Base-by-base conservation (phyloP, 2,113 vertebrate species). In the Siphamia tubifer region DNA sequence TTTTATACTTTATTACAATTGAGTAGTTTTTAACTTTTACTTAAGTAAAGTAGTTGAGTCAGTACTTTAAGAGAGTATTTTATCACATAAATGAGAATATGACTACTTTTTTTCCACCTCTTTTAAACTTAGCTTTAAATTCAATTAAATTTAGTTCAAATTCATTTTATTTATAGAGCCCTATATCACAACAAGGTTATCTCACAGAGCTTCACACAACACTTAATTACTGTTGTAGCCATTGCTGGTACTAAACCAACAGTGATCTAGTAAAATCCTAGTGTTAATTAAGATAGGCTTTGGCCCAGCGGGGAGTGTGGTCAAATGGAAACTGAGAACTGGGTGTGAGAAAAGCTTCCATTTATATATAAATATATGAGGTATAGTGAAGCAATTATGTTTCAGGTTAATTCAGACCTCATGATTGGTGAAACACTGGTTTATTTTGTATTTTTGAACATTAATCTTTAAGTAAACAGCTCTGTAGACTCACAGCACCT, bases 231-330 rank as follows among this genome's bases (percentile, higher is more conserved):
- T 77, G 63, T 74, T 60, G 61, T 53, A 40, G 35, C 16, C 7
- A 23, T 61, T 38, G 56, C 49, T 70, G 27, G 56, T 71, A 34
- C 56, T 80, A 66, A 77, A 83, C 63, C 64, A 85, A 69, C 56
- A 69, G 44, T 40, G 38, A 69, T 67, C 66, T 77, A 71, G 79
- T 87, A 83, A 87, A 77, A 82, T 69, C 64, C 49, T 24, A 30
- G 54, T 62, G 75, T 83, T 80, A 80, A 87, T 87, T 77, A 83
- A 65, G 66, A 73, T 60, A 65, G 63, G 65, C 65, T 87, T 70
- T 43, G 21, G 45, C 54, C 45, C 78, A 67, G 76, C 48, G 19
- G 84, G 81, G 63, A 55, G 57, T 81, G 61, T 71, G 62, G 72
- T 72, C 36, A 62, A 76, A 65, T 71, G 57, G 54, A 69, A 65